Evolutionary conservation across 2,888 invertebrate genomes (phyloP), one percentile per base, ranked within the genome.

Genomic region (Drosophila testacea): DNA sequence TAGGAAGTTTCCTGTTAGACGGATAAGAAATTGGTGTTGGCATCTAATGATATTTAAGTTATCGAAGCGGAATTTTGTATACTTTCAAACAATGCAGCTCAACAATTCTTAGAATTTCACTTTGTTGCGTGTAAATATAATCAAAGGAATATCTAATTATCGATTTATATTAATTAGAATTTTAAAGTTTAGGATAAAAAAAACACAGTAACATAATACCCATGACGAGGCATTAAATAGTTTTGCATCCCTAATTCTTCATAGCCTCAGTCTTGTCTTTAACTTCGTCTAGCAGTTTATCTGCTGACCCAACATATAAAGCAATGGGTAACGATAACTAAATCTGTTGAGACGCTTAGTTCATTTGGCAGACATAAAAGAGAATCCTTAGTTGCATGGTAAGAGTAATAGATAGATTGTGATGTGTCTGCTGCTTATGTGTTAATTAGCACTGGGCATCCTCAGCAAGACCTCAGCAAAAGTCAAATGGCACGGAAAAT

Each of bases 401-500:
- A 13, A 39, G 27, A 5, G 4, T 4, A 11, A 7, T 16, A 36
- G 52, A n/a, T 11, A 36, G 38, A 60, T 34, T 52, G 66, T 48
- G 52, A 54, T 75, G 62, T 69, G 66, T 75, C 79, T 69, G 89
- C 62, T 75, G 74, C 75, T 88, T 83, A 83, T 88, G 87, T 83
- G 87, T 77, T 83, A 88, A 88, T 83, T 83, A 88, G 83, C 77
- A 70, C 62, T 61, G 62, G 67, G 51, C 27, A 64, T 56, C 54
- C 64, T 28, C 46, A 63, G 32, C 28, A 6, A 11, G 69, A 73
- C 83, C 77, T 68, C 66, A 65, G 81, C 83, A 86, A 83, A 74
- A 69, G 77, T 77, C 83, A 79, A 70, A 76, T 69, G 64, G 66
- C 66, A 57, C 44, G 57, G 57, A 73, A 83, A 86, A 74, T 86